These are phyloP conservation scores for Aphaenogaster ashmeadi DNA, from an alignment of 1,140 invertebrate genomes.

Conservation along the genomic window DNA sequence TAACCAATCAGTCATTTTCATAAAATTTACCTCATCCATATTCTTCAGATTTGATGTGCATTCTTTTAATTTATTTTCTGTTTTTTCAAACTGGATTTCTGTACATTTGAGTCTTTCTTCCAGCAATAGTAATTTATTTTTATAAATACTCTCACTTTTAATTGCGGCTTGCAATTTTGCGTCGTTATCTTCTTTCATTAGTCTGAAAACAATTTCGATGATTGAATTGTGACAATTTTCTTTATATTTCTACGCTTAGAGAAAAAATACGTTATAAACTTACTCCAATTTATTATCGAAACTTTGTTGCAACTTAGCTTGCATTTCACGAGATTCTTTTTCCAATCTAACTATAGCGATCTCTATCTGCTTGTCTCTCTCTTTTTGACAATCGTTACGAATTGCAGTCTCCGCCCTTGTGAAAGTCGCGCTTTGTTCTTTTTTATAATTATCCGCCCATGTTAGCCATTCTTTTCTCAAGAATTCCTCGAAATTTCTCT, in stretches of 20 bases:
- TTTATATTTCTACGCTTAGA: background rate
- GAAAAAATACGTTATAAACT: background rate
- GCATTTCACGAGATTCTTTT: slow-evolving; percentile 87
- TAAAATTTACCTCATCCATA: slow-evolving; percentile 85
- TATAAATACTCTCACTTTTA: slow-evolving; percentile 87
- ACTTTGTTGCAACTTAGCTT: slow-evolving; percentile 87
- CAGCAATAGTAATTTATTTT: slow-evolving; percentile 87
- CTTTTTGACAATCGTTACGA: slow-evolving; percentile 88
- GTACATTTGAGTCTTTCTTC: slow-evolving; percentile 88
- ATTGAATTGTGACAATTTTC: slow-evolving; percentile 48
- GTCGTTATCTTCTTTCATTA: slow-evolving; percentile 92
- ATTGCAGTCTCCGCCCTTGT: slow-evolving; percentile 88
- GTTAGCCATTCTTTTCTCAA: slow-evolving; percentile 88
- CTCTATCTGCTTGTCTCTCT: slow-evolving; percentile 91
- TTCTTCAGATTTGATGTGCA: slow-evolving; percentile 85
- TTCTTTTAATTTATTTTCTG: slow-evolving; percentile 82
- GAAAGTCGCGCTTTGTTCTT: slow-evolving; percentile 87
- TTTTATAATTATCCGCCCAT: slow-evolving; percentile 88
- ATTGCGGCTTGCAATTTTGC: slow-evolving; percentile 89
- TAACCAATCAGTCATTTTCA: slow-evolving; percentile 18
- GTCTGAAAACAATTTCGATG: slow-evolving; percentile 84
- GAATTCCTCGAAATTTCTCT: slow-evolving; percentile 88
- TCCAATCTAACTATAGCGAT: slow-evolving; percentile 89
- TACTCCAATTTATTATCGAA: slow-evolving; percentile 89
- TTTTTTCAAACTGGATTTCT: slow-evolving; percentile 86